Conservation (phyloP, 2,113 vertebrate species). For the Rhinoptilus africanus region DNA sequence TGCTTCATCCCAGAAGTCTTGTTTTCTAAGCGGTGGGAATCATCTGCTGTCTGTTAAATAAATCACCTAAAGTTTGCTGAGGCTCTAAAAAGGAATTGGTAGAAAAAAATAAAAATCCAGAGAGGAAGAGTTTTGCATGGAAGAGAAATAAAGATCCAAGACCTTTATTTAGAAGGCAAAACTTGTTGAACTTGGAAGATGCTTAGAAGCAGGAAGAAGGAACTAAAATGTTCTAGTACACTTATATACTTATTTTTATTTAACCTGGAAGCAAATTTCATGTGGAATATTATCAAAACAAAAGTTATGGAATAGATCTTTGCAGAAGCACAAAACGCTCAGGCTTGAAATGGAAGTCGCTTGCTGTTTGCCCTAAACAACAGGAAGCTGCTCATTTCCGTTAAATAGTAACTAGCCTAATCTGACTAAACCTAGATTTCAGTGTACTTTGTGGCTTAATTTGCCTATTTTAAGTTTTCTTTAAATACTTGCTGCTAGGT, state of each 20-base stretch:
- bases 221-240: not conserved
- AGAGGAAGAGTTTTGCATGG: not conserved
- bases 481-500: not conserved
- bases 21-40: not conserved
- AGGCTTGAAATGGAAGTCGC: not conserved
- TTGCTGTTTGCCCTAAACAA: not conserved
- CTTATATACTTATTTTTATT: not conserved
- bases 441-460: not conserved
- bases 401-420: not conserved
- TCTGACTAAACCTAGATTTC: not conserved
- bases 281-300: not conserved
- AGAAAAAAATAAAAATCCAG: too few species aligned
- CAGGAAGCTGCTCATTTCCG: slow-evolving; percentile 22
- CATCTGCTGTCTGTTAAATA: not conserved
- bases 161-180: not conserved
- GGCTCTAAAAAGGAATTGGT: not conserved
- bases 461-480: not conserved
- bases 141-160: not conserved
- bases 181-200: not conserved
- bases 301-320: accelerated
- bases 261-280: not conserved
- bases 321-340: not conserved
- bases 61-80: not conserved
- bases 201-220: not conserved
- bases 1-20: not conserved